phyloP scores from a whole-genome alignment of 2,113 vertebrate species.

The Mobula hypostoma region DNA sequence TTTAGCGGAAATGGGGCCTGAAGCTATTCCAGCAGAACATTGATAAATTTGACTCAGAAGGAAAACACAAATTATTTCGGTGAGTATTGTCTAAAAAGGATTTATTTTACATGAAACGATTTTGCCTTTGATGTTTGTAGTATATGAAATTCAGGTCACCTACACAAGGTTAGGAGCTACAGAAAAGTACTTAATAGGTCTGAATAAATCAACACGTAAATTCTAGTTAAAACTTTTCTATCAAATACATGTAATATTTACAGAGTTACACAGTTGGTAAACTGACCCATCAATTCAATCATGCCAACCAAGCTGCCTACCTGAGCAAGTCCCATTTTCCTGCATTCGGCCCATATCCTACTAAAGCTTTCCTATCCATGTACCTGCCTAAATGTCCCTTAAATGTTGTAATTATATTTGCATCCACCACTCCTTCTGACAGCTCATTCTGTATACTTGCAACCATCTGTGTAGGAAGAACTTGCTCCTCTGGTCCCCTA shows the following conservation, averaged over 20 bases:
- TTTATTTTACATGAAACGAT: conserved; percentile 51
- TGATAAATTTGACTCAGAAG: conserved; percentile 74
- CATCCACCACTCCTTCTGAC: too few species aligned
- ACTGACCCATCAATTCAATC: too few species aligned
- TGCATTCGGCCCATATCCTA: too few species aligned
- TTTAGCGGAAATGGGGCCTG: conserved; percentile 75
- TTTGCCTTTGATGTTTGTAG: neutral
- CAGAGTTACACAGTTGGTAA: too few species aligned
- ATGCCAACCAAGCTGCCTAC: too few species aligned
- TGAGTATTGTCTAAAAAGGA: conserved; percentile 46
- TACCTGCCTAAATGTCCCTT: too few species aligned
- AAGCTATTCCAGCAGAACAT: conserved; percentile 78
- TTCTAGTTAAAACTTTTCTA: neutral
- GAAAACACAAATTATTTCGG: conserved; percentile 87
- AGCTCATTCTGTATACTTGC: too few species aligned
- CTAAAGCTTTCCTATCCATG: too few species aligned
- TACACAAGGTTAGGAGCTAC: neutral
- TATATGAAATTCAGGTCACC: neutral
- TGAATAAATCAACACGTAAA: neutral
- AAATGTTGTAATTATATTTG: too few species aligned
- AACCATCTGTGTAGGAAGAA: too few species aligned
- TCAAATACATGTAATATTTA: neutral
- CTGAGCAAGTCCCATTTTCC: too few species aligned
- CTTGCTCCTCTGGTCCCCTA: too few species aligned
- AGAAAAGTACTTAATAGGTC: neutral